Evolutionary conservation across 2,113 vertebrate genomes (phyloP), one percentile per base, ranked within the genome.

Genomic region (Peromyscus californicus): DNA sequence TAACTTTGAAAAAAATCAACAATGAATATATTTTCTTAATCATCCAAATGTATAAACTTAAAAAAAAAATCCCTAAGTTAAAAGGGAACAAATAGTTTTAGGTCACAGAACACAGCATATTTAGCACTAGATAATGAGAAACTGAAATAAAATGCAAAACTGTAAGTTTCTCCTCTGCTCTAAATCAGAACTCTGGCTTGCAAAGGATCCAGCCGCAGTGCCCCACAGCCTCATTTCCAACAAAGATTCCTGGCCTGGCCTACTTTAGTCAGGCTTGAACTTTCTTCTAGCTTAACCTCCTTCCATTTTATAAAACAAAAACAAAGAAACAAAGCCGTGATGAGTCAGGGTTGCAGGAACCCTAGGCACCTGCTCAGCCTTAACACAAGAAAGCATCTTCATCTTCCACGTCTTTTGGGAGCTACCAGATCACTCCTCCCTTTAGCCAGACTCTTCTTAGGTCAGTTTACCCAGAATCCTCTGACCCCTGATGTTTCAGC

Each of bases 71-170:
- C 82, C 15, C 0, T 85, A 76, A 92, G 10, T 65, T 76, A 89
- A 91, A 96, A 91, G 61, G 93, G 36, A 87, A 51, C 31, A 95
- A 94, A 33, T n/a, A 57, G 42, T 96, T 97, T 86, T 90, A 93
- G 88, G 84, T 93, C 57, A 95, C 22, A 96, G 19, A 61, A 69
- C 61, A 95, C 7, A 84, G 63, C 48, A 69, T 42, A 80, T 69
- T 92, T 84, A 97, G 75, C 79, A 90, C 31, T 83, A 63, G 54
- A 69, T 82, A 93, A 96, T 84, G 74, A 89, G 83, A 92, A 59
- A 69, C 10, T 92, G 74, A 95, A 93, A 75, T 90, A 93, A 90
- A 93, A 93, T 75, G 86, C 3, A 54, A 83, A 94, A 75, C 9
- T 69, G 15, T 12, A 51, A 74, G 24, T 8, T 90, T 72, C 33